Conservation (phyloP, 2,797 vertebrate species). For the Florisuga fusca region DNA sequence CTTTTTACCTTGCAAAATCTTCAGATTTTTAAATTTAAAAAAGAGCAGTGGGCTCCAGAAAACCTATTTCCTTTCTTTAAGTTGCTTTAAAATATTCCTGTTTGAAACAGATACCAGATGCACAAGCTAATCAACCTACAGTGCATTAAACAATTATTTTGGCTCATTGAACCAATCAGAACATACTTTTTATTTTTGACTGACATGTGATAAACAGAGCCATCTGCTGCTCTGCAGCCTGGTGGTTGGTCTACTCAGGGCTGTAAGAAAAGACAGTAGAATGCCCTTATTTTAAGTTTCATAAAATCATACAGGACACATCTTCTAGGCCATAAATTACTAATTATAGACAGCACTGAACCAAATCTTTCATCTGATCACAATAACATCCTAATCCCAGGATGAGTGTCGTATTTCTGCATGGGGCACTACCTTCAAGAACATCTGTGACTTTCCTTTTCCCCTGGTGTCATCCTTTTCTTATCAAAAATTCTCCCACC, state of each 20-base stretch:
- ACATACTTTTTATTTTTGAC: slow-evolving; percentile 71
- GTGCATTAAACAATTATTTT: slow-evolving; percentile 77
- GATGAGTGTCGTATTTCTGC: slow-evolving; percentile 31
- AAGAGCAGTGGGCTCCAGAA: neutral
- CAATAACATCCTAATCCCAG: slow-evolving; percentile 43
- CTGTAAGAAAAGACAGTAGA: slow-evolving; percentile 49
- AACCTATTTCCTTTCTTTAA: slow-evolving; percentile 26
- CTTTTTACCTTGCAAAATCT: neutral
- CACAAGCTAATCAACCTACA: slow-evolving; percentile 72
- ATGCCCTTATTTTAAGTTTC: slow-evolving; percentile 46
- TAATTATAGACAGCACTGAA: slow-evolving; percentile 56
- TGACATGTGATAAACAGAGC: slow-evolving; percentile 74
- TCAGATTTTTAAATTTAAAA: neutral
- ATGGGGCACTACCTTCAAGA: neutral
- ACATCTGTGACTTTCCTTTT: neutral
- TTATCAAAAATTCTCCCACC: neutral
- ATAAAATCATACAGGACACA: slow-evolving; percentile 36
- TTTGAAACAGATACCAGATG: slow-evolving; percentile 71
- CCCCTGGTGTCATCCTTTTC: neutral
- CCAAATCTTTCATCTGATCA: slow-evolving; percentile 51
- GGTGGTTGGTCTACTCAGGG: slow-evolving; percentile 62
- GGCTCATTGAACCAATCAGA: slow-evolving; percentile 76
- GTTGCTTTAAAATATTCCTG: slow-evolving; percentile 36
- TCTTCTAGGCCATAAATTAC: slow-evolving; percentile 65
- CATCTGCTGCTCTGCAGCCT: slow-evolving; percentile 73